Base-by-base conservation (phyloP, 2,113 vertebrate genomes). In the Casuarius casuarius region DNA sequence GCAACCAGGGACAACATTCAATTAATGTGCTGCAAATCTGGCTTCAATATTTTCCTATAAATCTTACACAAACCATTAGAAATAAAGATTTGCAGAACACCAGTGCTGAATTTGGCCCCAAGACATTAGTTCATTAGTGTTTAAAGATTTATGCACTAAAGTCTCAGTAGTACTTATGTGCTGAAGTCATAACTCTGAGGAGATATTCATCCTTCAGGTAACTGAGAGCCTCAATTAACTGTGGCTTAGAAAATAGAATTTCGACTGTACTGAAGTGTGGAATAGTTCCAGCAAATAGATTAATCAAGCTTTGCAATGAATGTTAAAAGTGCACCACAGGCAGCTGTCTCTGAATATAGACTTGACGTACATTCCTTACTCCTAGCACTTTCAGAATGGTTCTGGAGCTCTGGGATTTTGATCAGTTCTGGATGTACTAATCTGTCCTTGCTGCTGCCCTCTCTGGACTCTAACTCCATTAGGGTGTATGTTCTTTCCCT, bases 81-180 rank as follows among this genome's bases (percentile, higher is more conserved):
- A 84, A 22, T 72, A 74, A 87, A 78, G 35, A 76, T 91, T 92
- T 89, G 90, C 38, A 72, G 80, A 93, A 89, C 65, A 61, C n/a
- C 35, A 11, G 70, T 84, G 46, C 83, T 75, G 75, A 65, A 87
- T 87, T 84, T 94, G 65, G 87, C 51, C 70, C 63, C 73, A 94
- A 86, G 87, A 87, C 58, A 95, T 88, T 81, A 95, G 76, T 78
- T 96, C 94, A 93, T 70, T 74, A 63, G 72, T 90, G 66, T 94
- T 96, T 96, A 96, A 97, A 96, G 89, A 96, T 97, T 96, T 94
- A 94, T 95, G 62, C 71, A 61, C 26, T 66, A 59, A 92, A 92
- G 44, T 75, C 77, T 89, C 89, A 89, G 86, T 5, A 7, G 94
- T 91, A 89, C 58, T 95, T 95, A 84, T 54, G n/a, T 76, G 67